Evolutionary conservation across 2,888 invertebrate genomes (phyloP), one percentile per base, ranked within the genome.

Genomic region (Xanthostigma xanthostigma): DNA sequence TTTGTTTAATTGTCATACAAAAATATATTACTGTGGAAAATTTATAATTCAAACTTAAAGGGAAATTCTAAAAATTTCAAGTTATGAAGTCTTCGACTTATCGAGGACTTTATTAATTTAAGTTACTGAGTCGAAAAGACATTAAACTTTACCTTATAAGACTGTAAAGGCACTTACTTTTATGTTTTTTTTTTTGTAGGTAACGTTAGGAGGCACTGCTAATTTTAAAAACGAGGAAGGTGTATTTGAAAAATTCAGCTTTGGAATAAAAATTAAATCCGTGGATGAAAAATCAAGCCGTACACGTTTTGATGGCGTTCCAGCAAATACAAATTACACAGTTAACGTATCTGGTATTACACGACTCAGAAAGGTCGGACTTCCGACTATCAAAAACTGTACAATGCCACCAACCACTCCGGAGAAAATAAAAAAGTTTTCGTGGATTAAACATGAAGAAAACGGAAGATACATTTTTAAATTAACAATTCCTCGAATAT

Each of bases 301-400:
- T 50, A 70, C 73, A 13, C 69, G 72, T 46, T 83, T 84, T 59
- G 79, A 81, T 56, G 78, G 80, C 43, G 74, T 88, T 36, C 79
- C 81, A 48, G 79, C 90, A 4, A 90, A 92, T 64, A 91, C 90
- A 1, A 82, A 86, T 64, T 90, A 89, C 64, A 84, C 84, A 11
- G 82, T 88, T 34, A 74, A 74, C 0, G 74, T 90, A 49, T 82
- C 82, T 49, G 89, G 83, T 0, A 79, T 87, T 58, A 90, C 88
- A 0, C 74, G 85, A 46, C 78, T 81, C 40, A 78, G 84, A 44
- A 77, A 79, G 45, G 78, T 80, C 44, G 91, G 91, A 0, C 76
- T 79, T 53, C 72, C 77, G 51, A 79, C 78, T 1, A 63, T 70
- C 10, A 68, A 71, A 0, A 70, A 74, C 55, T 92, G 90, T 61